A percentile compares a stretch with the other conserved stretches of the same genome.
Conservation (phyloP, 2,888 invertebrate genomes). For the Spodoptera littoralis region DNA sequence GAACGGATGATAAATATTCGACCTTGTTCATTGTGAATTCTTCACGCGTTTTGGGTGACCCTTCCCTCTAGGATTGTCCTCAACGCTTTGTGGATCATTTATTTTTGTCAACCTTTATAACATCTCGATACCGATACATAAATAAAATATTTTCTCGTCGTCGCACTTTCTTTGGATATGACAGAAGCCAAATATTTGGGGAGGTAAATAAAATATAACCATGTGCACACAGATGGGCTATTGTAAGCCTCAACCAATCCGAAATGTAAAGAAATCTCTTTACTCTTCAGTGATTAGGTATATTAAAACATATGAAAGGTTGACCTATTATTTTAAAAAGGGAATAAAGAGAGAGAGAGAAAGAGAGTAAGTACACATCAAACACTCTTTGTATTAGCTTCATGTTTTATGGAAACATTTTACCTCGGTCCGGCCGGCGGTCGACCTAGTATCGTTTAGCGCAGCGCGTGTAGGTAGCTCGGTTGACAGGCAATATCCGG, state of each 20-base stretch:
- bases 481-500: conserved; percentile 87
- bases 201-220: conserved; percentile 17
- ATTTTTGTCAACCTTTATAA: conserved; percentile 68
- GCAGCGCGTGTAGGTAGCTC: conserved; percentile 69
- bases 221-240: conserved; percentile 12
- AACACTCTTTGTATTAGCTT: conserved; percentile 56
- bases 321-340: conserved; percentile 40
- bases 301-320: conserved; percentile 23
- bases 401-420: conserved; percentile 63
- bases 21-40: conserved; percentile 73
- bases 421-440: conserved; percentile 54
- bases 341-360: conserved; percentile 33
- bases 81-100: conserved; percentile 70
- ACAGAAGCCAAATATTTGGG: conserved; percentile 22
- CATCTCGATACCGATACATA: conserved; percentile 68
- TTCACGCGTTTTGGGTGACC: conserved; percentile 71
- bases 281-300: conserved; percentile 18
- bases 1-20: conserved; percentile 71
- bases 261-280: conserved; percentile 16
- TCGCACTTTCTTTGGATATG: conserved; percentile 29
- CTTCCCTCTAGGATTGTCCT: conserved; percentile 72
- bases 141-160: conserved; percentile 53
- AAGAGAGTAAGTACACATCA: conserved; percentile 46
- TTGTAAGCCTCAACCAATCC: conserved; percentile 19
- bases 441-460: conserved; percentile 67